A percentile compares a stretch with the other conserved stretches of the same genome.
These are phyloP conservation scores for Caenorhabditis latens DNA, from an alignment of 1,140 invertebrate species.

Conservation along the genomic window DNA sequence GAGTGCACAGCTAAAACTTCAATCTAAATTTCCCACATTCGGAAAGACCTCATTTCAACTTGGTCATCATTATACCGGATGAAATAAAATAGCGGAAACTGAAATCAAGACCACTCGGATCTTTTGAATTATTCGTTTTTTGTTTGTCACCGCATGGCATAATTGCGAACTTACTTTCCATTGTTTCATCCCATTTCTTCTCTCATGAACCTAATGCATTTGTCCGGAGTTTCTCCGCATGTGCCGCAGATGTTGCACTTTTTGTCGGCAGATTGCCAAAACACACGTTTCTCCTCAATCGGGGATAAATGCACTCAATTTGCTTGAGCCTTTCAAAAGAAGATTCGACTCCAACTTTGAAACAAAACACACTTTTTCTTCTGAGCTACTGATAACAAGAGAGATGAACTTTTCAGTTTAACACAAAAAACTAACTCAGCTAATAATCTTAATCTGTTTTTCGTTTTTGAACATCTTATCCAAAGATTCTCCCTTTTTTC, in stretches of 20 bases:
- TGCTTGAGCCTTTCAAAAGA: slow-evolving; percentile 29
- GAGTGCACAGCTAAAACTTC: no score
- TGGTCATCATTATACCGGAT: neutral
- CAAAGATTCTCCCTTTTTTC: neutral
- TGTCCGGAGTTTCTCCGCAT: slow-evolving; percentile 19
- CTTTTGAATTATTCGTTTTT: neutral
- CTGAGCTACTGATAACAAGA: neutral
- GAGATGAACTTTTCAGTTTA: neutral
- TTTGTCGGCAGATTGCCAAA: slow-evolving; percentile 44
- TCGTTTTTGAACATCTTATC: neutral
- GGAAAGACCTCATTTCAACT: neutral
- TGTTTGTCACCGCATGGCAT: neutral
- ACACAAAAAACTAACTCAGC: neutral
- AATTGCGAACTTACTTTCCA: slow-evolving; percentile 20
- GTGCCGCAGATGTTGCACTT: slow-evolving; percentile 40
- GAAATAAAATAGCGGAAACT: slow-evolving; percentile 48
- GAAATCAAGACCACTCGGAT: neutral
- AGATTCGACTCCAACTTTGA: neutral
- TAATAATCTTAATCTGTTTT: neutral
- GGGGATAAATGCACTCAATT: slow-evolving; percentile 47
- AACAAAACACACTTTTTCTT: slow-evolving; percentile 8
- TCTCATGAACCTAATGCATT: slow-evolving; percentile 50
- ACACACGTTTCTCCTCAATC: slow-evolving; percentile 38
- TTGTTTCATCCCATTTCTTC: neutral
- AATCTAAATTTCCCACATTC: no score